Base-by-base conservation (phyloP, 1,140 invertebrate genomes). In the Heliconius hewitsoni region DNA sequence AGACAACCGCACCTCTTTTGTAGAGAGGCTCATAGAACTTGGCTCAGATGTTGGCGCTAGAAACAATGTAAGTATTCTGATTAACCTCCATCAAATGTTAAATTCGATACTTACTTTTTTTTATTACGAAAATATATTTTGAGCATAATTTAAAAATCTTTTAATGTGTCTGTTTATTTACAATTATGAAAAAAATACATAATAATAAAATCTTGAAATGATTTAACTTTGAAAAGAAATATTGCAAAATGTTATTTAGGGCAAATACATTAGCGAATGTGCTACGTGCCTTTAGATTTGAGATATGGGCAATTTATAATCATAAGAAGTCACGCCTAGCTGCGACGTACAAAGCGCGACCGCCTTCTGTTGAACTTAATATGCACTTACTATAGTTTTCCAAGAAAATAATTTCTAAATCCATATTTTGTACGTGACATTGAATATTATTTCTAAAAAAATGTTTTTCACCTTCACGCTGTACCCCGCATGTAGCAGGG, bases 21-120 rank as follows among this genome's bases (percentile, higher is more conserved):
- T 98, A 73, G 98, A 99, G 91, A 95, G 98, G 73, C 96, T 99
- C 91, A 96, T 99, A 78, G 98, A 99, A 77, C 95, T 99, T 4
- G 98, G 98, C 27, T 97, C 97, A n/a, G 98, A 98, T 90, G 96
- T 99, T 70, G 97, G 98, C 80, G 97, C 97, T 30, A 96, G 97
- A 84, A 98, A 98, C 91, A 98, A 98, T 92, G 98, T 98, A 94
- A 97, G 97, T 97, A 81, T 79, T 74, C 73, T 39, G 23, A 72
- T 50, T 34, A 70, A 71, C 34, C 16, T 23, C 5, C 18, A n/a
- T n/a, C 18, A 37, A 39, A 71, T 39, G 55, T 1, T 71, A 6
- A 19, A 52, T 52, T 8, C 18, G 5, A 23, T n/a, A 23, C 1
- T 11, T 23, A 23, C 8, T 0, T 57, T n/a, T 57, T n/a, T 57